Evolutionary conservation across 2,113 vertebrate genomes (phyloP), one percentile per base, ranked within the genome.

Genomic region (Turnix velox): DNA sequence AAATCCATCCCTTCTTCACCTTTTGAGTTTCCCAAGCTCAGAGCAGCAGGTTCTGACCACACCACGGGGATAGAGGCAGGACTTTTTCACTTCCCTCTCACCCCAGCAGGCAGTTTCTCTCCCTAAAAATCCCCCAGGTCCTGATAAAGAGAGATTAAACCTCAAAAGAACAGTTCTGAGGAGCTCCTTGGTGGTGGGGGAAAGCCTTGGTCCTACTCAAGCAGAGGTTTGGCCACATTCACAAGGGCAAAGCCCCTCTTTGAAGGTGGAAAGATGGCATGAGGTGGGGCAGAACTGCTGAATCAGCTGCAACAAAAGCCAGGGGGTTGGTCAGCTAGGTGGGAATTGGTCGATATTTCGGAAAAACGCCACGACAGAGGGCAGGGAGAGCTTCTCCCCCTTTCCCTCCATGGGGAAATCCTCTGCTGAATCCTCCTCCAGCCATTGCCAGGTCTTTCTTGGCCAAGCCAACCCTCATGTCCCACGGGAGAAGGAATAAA

Each of bases 261-360:
- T 1, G 4, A 37, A 54, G 51, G 67, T 7, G 4, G 76, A 16
- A 31, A 48, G 58, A 68, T 59, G 81, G 68, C 52, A 39, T 0
- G 1, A 63, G 40, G 67, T 0, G 11, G 71, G 71, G 15, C 3
- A 25, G 51, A 37, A 8, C 43, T 54, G 51, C 54, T 1, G 3
- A 31, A 43, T 12, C 0, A 0, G 54, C 79, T 83, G 72, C 0
- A 0, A n/a, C n/a, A 18, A 49, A 69, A 39, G 22, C 16, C 12
- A 1, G 9, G 18, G 2, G 6, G 35, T 18, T 2, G 0, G 40
- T 28, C 65, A 59, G 31, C 39, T 9, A n/a, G 48, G n/a, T 0
- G 3, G 51, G 45, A 87, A 20, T 3, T 23, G 48, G 42, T 37
- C 5, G 3, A 35, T 27, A 40, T 22, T 61, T 52, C 35, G 45